Base-by-base conservation (phyloP, 1,140 invertebrate genomes). In the Dendroctonus valens region DNA sequence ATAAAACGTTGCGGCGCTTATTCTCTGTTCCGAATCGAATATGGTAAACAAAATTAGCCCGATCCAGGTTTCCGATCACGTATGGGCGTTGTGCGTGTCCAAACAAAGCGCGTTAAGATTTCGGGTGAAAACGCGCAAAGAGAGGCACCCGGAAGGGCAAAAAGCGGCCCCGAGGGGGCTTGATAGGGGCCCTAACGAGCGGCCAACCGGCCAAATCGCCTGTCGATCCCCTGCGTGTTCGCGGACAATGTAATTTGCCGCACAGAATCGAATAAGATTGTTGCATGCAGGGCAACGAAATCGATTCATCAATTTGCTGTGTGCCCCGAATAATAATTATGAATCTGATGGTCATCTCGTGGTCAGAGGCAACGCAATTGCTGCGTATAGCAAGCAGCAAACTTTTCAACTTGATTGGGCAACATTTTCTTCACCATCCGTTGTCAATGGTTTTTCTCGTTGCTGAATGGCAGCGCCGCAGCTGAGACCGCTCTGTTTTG, bases 401-500 rank as follows among this genome's bases (percentile, higher is more conserved):
- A n/a, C 14, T 11, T 48, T 48, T 7, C 11, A 48, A 48, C 11
- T 48, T 11, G 46, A 48, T n/a, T n/a, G 5, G 11, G 11, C 46
- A n/a, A 48, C 11, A n/a, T 11, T 48, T 48, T 48, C 11, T 48
- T 48, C n/a, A n/a, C n/a, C n/a, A n/a, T n/a, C n/a, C 14, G 46
- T n/a, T n/a, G 14, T 48, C 14, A 48, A 11, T 11, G 11, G 46
- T 5, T 48, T 48, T 48, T 48, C 11, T 5, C 14, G 46, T 3
- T 42, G 54, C 49, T 26, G 26, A 26, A 26, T 26, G 26, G 26
- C 26, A 3, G 26, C 26, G 26, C 26, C 26, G 26, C 26, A 26
- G 26, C 26, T 26, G 26, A 26, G 26, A 26, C 26, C 26, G 26
- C 26, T 65, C 58, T 57, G 39, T 65, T 58, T 65, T 65, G 53